Conservation (phyloP, 2,113 vertebrate genomes). For the Hippocampus abdominalis region DNA sequence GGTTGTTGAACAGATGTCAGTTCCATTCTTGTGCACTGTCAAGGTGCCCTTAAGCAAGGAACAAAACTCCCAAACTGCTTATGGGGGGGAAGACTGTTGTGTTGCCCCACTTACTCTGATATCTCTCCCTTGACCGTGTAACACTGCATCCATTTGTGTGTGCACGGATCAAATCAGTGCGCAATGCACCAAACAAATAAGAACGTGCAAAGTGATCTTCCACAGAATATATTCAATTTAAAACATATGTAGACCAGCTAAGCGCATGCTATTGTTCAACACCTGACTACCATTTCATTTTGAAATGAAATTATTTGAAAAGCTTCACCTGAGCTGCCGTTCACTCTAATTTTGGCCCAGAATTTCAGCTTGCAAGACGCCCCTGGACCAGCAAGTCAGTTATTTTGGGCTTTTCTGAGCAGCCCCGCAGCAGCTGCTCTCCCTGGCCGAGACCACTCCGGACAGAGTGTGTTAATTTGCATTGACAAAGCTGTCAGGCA, state of each 20-base stretch:
- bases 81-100: not conserved
- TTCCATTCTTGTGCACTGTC: constrained; percentile 5
- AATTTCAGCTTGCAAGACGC: constrained; percentile 7
- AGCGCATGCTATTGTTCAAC: too few species aligned
- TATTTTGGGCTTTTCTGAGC: constrained; percentile 61
- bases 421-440: constrained; percentile 66
- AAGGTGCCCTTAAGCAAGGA: constrained; percentile 11
- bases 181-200: not conserved
- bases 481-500: constrained; percentile 81
- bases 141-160: not conserved
- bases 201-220: not conserved
- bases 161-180: not conserved
- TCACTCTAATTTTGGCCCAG: not conserved
- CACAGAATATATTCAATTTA: not conserved
- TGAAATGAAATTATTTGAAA: not conserved
- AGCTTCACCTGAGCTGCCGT: not conserved
- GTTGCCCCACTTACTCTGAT: not conserved
- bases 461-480: constrained; percentile 75
- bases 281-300: not conserved
- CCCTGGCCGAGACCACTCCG: constrained; percentile 62
- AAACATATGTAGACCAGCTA: not conserved
- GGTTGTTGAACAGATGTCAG: constrained; percentile 2
- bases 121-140: not conserved
- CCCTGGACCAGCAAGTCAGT: constrained; percentile 32
- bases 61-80: not conserved